Base-by-base conservation (phyloP, 1,140 invertebrate genomes). In the Polyergus mexicanus region DNA sequence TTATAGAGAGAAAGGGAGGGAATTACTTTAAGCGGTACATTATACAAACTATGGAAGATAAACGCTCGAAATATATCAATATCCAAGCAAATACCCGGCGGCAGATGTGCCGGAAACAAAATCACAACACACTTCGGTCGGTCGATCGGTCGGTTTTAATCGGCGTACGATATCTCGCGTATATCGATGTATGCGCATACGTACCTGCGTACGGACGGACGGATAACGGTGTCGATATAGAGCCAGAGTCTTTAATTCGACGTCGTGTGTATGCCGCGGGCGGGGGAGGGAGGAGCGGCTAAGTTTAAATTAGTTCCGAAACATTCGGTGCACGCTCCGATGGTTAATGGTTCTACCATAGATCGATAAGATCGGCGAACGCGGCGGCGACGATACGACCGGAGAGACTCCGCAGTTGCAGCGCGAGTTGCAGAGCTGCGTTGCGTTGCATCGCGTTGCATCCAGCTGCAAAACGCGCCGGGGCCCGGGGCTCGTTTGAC, bases 221-320 rank as follows among this genome's bases (percentile, higher is more conserved):
- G 74, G 62, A 25, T 44, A 44, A n/a, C 58, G 38, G 38, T 8
- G 38, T 7, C 38, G 22, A 22, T 90, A 22, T 90, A 84, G 86
- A 32, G 28, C 75, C 71, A 71, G n/a, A 88, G 78, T 85, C 87
- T 90, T 92, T 90, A 89, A 92, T 90, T 92, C 77, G 88, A 88
- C 86, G 89, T 90, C 91, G 89, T 56, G 58, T 74, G 58, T 74
- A 56, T 63, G 65, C 62, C 69, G 68, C 28, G 28, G 41, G 66
- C 74, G 76, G 4, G 47, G 4, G 41, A 11, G 41, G 2, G 38
- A 75, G 91, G 89, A 88, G 89, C 86, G 86, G 85, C 88, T 86
- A 93, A 92, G 91, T 94, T 93, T 92, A 94, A 94, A 94, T 94
- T 94, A 94, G 92, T 94, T 94, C 90, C 89, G 90, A 92, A 94